These are phyloP conservation scores for Metalampra italica DNA, from an alignment of 2,888 invertebrate species.

Conservation along the genomic window DNA sequence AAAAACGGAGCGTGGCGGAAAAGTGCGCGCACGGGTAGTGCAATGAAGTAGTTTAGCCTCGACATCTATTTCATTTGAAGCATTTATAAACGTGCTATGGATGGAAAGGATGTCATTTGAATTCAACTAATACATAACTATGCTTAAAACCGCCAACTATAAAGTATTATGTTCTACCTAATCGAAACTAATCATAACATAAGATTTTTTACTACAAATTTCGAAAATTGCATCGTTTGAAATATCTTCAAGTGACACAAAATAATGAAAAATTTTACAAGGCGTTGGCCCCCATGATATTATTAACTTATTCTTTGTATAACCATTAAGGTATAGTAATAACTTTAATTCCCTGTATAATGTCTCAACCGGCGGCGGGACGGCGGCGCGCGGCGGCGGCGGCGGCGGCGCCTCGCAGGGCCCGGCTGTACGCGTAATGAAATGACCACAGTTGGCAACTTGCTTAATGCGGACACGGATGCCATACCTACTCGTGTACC, in stretches of 20 bases:
- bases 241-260: too few species aligned
- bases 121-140: too few species aligned
- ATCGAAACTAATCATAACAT: too few species aligned
- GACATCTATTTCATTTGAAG: conserved; percentile 2
- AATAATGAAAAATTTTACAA: too few species aligned
- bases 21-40: not conserved
- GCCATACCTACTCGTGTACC: not conserved
- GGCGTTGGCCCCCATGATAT: too few species aligned
- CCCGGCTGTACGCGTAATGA: conserved; percentile 12
- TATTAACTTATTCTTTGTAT: not conserved
- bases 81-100: too few species aligned
- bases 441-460: conserved; percentile 26
- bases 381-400: too few species aligned
- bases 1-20: conserved; percentile 27
- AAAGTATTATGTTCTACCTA: too few species aligned
- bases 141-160: too few species aligned
- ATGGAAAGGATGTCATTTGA: too few species aligned
- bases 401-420: conserved; percentile 22
- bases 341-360: conserved; percentile 21
- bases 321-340: conserved; percentile 9
- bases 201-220: too few species aligned
- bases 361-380: conserved; percentile 18
- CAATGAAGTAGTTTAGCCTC: conserved; percentile 5
- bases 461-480: conserved; percentile 28
- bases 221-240: too few species aligned